Base-by-base conservation (phyloP, 2,888 invertebrate species). In the Gortyna flavago region DNA sequence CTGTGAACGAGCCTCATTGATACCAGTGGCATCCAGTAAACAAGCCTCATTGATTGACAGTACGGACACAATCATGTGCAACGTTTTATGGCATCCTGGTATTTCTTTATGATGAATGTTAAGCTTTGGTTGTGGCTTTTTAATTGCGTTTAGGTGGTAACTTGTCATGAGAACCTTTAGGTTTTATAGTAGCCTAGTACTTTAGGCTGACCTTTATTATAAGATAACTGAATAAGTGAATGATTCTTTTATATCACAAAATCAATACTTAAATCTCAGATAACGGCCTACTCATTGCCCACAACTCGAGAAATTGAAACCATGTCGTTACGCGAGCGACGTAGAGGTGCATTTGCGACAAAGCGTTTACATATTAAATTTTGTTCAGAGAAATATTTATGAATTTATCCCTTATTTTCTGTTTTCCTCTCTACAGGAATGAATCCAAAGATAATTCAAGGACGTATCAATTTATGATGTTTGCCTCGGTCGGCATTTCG, bases 381-480 rank as follows among this genome's bases (percentile, higher is more conserved):
- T 61, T 51, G 0, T 6, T 29, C n/a, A 29, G 11, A 73, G 0
- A 59, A n/a, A 72, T 74, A 59, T 61, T 77, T 51, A 51, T 51
- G 18, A 48, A 65, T 76, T 9, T 41, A 65, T 72, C 25, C n/a
- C 59, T 59, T 29, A 59, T 80, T 66, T 57, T 80, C n/a, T 68
- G 18, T 75, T 68, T 73, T 68, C 29, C 41, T 59, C 18, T 74
- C 35, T 13, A 44, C 35, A 54, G 54, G 35, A 68, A 54, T 54
- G 61, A 48, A 41, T 57, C 35, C 44, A 70, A 57, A 68, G 65
- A 75, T 82, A 75, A 64, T 71, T 76, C 32, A 67, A 62, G 62
- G 71, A 32, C 41, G 48, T 81, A 83, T 85, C 85, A 85, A 76
- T 83, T 73, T 77, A 77, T 77, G 81, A 80, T 67, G 70, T 68